Evolutionary conservation across 2,113 vertebrate species (phyloP), one percentile per base, ranked within the genome.

Genomic region (Saccopteryx leptura): DNA sequence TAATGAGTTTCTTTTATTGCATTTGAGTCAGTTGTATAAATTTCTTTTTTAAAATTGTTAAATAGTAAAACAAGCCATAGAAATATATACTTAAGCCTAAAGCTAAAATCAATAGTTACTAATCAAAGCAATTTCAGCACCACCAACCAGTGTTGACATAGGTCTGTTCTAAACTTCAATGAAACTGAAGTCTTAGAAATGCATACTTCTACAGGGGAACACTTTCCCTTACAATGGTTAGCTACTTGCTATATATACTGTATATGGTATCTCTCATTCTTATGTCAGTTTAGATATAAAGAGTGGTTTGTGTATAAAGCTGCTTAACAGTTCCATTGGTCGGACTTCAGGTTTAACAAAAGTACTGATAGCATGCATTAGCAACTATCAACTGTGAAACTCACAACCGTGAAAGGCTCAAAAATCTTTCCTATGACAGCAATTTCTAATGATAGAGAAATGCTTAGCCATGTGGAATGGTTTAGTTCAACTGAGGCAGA

Each of bases 1-100:
- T 91, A 97, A 23, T 39, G 39, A 52, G 39, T 52, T 95, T 58
- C 8, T 93, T 82, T 92, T 50, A 92, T 10, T 93, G 69, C 61
- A 86, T 66, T 94, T 93, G 46, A 24, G 18, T 15, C 31, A 68
- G 23, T 68, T 13, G 58, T 24, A 46, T 68, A 60, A 93, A 50
- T 93, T 81, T 69, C 21, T 71, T 68, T 83, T 75, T 50, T 48
- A 33, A 78, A 84, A 90, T 79, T 68, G 61, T 65, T 79, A 17
- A 75, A 65, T 92, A 80, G 21, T 75, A 92, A 80, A 96, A 48
- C 48, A 83, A 79, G 5, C 10, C 21, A 81, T 31, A 93, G 31
- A 54, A 89, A 88, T 39, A 39, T 39, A 81, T 26, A 15, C 21
- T 75, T 56, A 88, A 48, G 7, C 9, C 66, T 81, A 82, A 82